These are phyloP conservation scores for Sarcophaga carnaria DNA, from an alignment of 2,888 invertebrate genomes.

Conservation along the genomic window DNA sequence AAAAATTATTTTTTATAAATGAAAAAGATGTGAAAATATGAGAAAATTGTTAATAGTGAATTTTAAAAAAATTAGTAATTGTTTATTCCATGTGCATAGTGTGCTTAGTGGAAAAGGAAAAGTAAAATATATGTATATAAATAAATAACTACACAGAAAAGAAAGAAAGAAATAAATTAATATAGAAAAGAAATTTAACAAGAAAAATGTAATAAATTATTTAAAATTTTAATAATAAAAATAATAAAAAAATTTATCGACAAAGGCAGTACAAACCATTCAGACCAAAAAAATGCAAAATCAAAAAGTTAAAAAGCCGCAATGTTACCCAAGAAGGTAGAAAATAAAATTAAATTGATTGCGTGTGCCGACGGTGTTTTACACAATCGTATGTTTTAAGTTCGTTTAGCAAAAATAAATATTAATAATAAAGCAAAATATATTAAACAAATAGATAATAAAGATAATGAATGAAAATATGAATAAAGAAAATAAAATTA, in stretches of 20 bases:
- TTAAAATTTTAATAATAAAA: neutral
- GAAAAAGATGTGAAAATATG: neutral
- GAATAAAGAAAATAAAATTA: neutral
- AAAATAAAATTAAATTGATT: slow-evolving; percentile 11
- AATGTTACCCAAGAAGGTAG: slow-evolving; percentile 13
- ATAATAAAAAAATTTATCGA: neutral
- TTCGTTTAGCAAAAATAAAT: neutral
- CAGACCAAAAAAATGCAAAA: neutral
- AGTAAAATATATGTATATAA: neutral
- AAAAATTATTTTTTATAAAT: slow-evolving; percentile 15
- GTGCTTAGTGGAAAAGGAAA: slow-evolving; percentile 25
- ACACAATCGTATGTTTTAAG: slow-evolving; percentile 23
- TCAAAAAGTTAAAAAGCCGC: neutral
- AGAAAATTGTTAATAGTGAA: slow-evolving; percentile 8
- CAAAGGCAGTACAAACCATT: neutral
- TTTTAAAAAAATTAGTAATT: neutral
- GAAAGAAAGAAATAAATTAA: neutral
- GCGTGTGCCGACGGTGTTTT: slow-evolving; percentile 43
- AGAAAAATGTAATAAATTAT: neutral
- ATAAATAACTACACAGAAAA: neutral
- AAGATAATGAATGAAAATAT: neutral
- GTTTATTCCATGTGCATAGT: neutral
- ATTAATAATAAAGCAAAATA: neutral
- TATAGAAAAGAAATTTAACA: neutral
- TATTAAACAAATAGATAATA: neutral